phyloP scores from a whole-genome alignment of 2,888 invertebrate species.

The Lasioglossum morio region DNA sequence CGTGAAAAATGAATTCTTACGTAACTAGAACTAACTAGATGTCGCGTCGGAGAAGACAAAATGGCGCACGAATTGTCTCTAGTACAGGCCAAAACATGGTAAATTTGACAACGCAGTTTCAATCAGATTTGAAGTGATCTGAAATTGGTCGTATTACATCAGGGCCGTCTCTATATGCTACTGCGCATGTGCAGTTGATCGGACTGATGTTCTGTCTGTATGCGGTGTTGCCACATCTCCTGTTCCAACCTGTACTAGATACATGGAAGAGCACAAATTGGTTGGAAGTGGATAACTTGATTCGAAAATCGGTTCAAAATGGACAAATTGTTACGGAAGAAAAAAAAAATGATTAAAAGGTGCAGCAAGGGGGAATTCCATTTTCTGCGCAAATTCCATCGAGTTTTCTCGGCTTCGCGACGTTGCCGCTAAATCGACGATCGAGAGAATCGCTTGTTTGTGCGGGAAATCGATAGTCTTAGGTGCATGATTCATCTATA shows the following conservation, averaged over 20 bases:
- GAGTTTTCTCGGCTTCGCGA: conserved; percentile 38
- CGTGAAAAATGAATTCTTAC: not conserved
- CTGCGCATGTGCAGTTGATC: too few species aligned
- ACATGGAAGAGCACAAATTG: too few species aligned
- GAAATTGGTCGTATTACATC: too few species aligned
- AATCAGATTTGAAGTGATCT: too few species aligned
- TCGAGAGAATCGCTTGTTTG: conserved; percentile 56
- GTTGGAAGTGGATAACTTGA: not conserved
- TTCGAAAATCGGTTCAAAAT: not conserved
- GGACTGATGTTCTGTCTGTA: too few species aligned
- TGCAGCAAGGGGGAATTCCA: conserved; percentile 62
- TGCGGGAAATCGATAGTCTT: conserved; percentile 25
- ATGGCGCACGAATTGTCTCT: not conserved
- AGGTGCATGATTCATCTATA: conserved; percentile 53
- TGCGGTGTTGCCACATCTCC: too few species aligned
- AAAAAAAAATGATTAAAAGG: conserved; percentile 10
- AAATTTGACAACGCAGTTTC: too few species aligned
- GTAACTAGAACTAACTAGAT: conserved; percentile 16
- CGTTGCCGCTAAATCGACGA: conserved; percentile 53
- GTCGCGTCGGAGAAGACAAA: too few species aligned
- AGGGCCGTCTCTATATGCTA: too few species aligned
- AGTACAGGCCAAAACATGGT: too few species aligned
- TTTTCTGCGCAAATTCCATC: conserved; percentile 56
- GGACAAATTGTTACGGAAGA: not conserved
- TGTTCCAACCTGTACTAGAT: too few species aligned